A percentile compares a stretch with the other conserved stretches of the same genome.
Conservation (phyloP, 1,140 invertebrate species). For the Lordiphosa mommai region DNA sequence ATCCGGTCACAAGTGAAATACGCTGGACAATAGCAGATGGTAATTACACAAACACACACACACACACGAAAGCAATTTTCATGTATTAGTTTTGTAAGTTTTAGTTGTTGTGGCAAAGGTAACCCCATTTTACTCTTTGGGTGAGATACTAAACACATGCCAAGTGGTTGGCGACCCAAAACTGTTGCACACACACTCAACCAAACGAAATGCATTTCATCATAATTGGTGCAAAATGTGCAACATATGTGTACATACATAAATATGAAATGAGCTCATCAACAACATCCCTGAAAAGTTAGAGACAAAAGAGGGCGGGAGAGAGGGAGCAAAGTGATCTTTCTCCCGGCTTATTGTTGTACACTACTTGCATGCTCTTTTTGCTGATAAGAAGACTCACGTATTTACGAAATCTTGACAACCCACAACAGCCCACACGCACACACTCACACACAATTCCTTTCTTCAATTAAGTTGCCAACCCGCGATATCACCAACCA, state of each 20-base stretch:
- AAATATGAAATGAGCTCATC: constrained; percentile 45
- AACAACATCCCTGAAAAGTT: constrained; percentile 1
- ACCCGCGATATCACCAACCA: constrained; percentile 23
- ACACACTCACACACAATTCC: constrained; percentile 15
- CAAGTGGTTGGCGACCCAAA: constrained; percentile 1
- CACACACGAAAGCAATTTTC: neutral
- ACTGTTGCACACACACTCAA: constrained; percentile 26
- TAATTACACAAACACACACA: constrained; percentile 78
- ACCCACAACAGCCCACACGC: constrained; percentile 3
- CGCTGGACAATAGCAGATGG: constrained; percentile 95
- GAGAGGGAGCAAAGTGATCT: neutral
- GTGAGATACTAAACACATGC: constrained; percentile 37
- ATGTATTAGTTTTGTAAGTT: constrained; percentile 17
- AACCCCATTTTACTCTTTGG: constrained; percentile 6
- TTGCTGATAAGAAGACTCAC: constrained; percentile 27
- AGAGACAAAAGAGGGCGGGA: neutral
- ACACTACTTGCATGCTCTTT: constrained; percentile 16
- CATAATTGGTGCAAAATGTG: constrained; percentile 23
- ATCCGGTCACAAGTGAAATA: constrained; percentile 89
- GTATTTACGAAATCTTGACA: constrained; percentile 50
- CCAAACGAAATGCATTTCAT: constrained; percentile 15
- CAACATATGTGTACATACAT: constrained; percentile 13
- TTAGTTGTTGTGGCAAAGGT: constrained; percentile 3
- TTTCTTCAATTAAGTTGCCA: constrained; percentile 39
- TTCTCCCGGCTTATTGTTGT: neutral